Base-by-base conservation (phyloP, 1,140 invertebrate species). In the Semibalanus balanoides region DNA sequence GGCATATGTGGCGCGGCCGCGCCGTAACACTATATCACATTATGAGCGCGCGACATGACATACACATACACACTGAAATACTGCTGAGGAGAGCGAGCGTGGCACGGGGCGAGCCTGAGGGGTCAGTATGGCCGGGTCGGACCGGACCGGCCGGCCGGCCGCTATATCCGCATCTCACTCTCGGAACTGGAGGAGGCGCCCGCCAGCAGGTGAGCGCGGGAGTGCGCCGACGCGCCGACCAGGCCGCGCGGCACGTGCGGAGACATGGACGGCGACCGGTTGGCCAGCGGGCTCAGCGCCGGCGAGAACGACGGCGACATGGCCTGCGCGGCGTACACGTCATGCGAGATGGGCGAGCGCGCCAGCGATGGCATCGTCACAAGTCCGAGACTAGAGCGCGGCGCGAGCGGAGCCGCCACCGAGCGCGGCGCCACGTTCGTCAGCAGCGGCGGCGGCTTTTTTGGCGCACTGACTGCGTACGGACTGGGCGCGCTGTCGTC, bases 251-350 rank as follows among this genome's bases (percentile, higher is more conserved):
- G 5, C 17, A 40, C 35, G 35, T 40, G 35, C 5, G 5, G 35
- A 5, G 35, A 40, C 35, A 96, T 93, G 73, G 93, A 94, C 5
- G 95, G 95, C 76, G 93, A 95, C 80, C 94, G 88, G 27, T 93
- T 96, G 9, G 94, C 94, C 76, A 97, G 85, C 0, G 95, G 95
- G 31, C 95, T 97, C 75, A 97, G 85, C 0, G 94, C 95, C 0
- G 95, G 95, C 0, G 94, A 96, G 82, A 97, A 97, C 76, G 92
- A 95, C 0, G 95, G 96, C 74, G 94, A 96, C 87, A 97, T 92
- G 0, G 94, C 94, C 0, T 93, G 90, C 0, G 94, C 93, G 0
- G 92, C 91, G 77, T 92, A 93, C 82, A 90, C 90, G 80, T 95
- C 93, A 79, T 95, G 91, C 81, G 89, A 92, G 79, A 92, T 92